Conservation (phyloP, 1,140 invertebrate species). For the Acromyrmex charruanus region DNA sequence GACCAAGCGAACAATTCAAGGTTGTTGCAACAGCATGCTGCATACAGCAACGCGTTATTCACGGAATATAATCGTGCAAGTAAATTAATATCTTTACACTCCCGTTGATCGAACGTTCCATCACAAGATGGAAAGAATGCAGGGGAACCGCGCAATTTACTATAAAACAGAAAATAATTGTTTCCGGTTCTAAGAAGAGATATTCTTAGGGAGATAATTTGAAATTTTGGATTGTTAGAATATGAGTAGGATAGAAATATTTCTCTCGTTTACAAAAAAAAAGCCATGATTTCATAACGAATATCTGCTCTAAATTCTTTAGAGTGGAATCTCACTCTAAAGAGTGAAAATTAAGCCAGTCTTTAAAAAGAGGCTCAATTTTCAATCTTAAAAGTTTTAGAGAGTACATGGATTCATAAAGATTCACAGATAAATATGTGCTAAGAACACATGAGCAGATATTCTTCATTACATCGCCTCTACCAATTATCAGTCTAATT, state of each 20-base stretch:
- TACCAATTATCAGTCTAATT: conserved; percentile 41
- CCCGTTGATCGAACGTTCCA: neutral
- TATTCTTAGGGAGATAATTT: neutral
- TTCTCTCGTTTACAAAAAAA: neutral
- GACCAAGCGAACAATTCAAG: neutral
- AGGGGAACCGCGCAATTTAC: neutral
- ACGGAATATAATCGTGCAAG: neutral
- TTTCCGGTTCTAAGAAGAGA: neutral
- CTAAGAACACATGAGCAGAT: neutral
- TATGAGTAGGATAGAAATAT: neutral
- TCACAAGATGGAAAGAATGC: neutral
- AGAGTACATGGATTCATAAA: neutral
- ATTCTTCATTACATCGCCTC: neutral
- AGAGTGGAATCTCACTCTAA: no score
- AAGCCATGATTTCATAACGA: neutral
- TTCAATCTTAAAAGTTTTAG: neutral
- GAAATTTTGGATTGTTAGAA: neutral
- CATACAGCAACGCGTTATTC: neutral
- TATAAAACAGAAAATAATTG: neutral
- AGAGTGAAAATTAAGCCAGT: no score
- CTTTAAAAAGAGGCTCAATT: no score
- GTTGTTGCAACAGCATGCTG: neutral
- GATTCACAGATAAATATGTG: neutral
- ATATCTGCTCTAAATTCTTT: no score
- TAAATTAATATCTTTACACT: neutral